Evolutionary conservation across 1,140 invertebrate species (phyloP), one percentile per base, ranked within the genome.

Genomic region (Yoshiicerus persimilis): DNA sequence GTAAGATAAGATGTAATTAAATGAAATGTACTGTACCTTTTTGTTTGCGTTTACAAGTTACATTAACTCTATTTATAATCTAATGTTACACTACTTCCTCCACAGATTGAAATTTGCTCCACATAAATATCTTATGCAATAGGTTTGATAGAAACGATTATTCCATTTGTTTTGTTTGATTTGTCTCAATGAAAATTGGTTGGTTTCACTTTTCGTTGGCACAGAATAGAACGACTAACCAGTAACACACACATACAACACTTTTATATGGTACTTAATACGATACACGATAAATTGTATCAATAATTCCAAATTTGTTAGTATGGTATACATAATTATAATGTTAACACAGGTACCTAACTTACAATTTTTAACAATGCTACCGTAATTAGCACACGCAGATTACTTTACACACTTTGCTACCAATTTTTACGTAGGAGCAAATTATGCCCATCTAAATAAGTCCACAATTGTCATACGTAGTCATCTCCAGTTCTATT

Each of bases 171-270:
- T 34, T 80, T n/a, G 32, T 38, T n/a, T 80, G 75, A 80, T 80
- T 80, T 80, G 75, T 80, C 75, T 80, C 32, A 80, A 80, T 80
- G 75, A 80, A 75, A 80, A 80, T 80, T 80, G 75, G 75, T 80
- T 80, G 30, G 30, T 80, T 80, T 80, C 32, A 32, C 32, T 38
- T 80, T 56, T 80, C 4, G 75, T 80, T 80, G 75, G 75, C 75
- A 80, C 75, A 80, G 20, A 34, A 36, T 16, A 80, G 75, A 80
- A 80, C 75, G 38, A 32, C 34, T 34, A 32, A 80, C 75, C 32
- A 80, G 32, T 80, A 38, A 80, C 75, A 80, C 34, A 32, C 75
- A n/a, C 75, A 36, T 34, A 80, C 75, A 34, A 80, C 75, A 80
- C 34, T 80, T 34, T n/a, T 23, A 66, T 80, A 80, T 80, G 75